phyloP scores from a whole-genome alignment of 1,140 invertebrate species.

The Lucilia sericata region DNA sequence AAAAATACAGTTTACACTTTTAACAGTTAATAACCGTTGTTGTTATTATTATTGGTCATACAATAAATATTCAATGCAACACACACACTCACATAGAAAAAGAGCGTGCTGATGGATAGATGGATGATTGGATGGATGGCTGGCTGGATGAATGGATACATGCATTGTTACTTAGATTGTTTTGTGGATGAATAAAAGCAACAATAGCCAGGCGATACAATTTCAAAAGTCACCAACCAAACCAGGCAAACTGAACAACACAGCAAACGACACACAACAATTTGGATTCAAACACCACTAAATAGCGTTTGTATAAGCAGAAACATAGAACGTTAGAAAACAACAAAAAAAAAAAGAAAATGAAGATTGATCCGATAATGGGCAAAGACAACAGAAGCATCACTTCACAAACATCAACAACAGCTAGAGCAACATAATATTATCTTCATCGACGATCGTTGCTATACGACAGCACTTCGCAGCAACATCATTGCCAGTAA shows the following conservation, averaged over 20 bases:
- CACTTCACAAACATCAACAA: constrained; percentile 24
- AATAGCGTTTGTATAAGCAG: background rate
- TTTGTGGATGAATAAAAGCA: background rate
- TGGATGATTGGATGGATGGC: background rate
- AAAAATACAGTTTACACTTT: constrained; percentile 20
- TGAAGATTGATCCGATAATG: constrained; percentile 19
- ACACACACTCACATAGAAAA: background rate
- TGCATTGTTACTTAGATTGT: background rate
- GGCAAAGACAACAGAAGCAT: constrained; percentile 22
- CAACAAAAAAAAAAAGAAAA: background rate
- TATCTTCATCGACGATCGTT: background rate
- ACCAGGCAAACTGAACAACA: background rate
- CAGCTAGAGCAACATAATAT: background rate
- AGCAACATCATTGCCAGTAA: background rate
- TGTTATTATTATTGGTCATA: constrained; percentile 10
- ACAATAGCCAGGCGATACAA: background rate
- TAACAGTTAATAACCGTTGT: constrained; percentile 29
- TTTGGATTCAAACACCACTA: background rate
- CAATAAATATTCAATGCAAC: background rate
- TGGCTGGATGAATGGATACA: background rate
- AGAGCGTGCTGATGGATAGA: background rate
- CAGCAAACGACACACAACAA: background rate
- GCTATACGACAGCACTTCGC: too few species aligned
- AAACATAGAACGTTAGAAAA: background rate
- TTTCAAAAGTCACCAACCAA: constrained; percentile 11